Conservation (phyloP, 1,140 invertebrate genomes). For the Agraylea sexmaculata region DNA sequence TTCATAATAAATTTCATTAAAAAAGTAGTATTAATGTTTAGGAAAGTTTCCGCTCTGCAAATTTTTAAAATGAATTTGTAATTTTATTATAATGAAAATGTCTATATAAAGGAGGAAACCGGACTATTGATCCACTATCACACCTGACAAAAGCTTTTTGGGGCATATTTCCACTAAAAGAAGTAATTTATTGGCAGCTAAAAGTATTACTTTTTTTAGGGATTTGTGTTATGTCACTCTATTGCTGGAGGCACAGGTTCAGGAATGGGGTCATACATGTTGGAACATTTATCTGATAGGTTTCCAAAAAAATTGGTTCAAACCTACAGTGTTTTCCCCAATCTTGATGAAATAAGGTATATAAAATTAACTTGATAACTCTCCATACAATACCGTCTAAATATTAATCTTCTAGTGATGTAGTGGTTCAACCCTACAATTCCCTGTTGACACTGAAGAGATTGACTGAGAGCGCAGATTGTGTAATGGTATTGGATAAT, state of each 20-base stretch:
- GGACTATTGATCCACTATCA: not conserved
- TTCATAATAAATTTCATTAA: conserved; percentile 2
- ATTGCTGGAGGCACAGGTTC: conserved; percentile 98
- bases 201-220: conserved; percentile 41
- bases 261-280: conserved; percentile 92
- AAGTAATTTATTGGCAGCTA: not conserved
- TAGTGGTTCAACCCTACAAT: conserved; percentile 99
- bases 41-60: not conserved
- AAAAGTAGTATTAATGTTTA: not conserved
- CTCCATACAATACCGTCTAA: conserved; percentile 12
- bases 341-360: conserved; percentile 89
- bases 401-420: conserved; percentile 60
- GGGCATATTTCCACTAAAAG: not conserved
- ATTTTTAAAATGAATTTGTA: not conserved
- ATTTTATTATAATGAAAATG: not conserved
- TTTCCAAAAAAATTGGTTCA: conserved; percentile 97
- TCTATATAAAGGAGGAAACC: not conserved
- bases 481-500: conserved; percentile 97
- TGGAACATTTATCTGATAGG: conserved; percentile 85
- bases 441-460: conserved; percentile 90
- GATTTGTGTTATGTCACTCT: conserved; percentile 97
- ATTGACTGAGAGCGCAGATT: conserved; percentile 91
- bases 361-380: conserved; percentile 1
- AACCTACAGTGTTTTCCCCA: conserved; percentile 98
- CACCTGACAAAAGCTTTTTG: not conserved